Base-by-base conservation (phyloP, 2,113 vertebrate species). In the Gobio gobio region DNA sequence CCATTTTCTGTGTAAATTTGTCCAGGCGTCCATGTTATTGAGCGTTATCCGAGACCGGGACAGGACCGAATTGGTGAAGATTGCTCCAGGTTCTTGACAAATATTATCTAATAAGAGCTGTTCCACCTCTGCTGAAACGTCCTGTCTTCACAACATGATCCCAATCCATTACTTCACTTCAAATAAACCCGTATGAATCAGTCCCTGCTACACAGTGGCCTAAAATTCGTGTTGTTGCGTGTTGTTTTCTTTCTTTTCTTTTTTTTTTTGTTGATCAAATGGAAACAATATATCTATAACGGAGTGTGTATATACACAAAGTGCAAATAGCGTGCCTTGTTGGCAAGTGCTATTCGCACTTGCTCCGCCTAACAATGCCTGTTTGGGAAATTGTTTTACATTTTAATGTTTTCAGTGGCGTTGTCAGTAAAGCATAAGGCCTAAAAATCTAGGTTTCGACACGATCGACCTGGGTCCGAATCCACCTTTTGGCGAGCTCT, bases 1-100 rank as follows among this genome's bases (percentile, higher is more conserved):
- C 95, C 94, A 96, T 96, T 95, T 96, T 94, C 94, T 92, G 93
- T 95, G 93, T 93, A 94, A 96, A 96, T 95, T 95, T 95, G 95
- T 96, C 94, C 94, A 24, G 92, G 89, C 87, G 93, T 88, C 90
- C 83, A 87, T 83, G 88, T 88, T 94, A 87, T 94, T 94, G 94
- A 94, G 94, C 94, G 86, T 94, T 90, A 91, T 89, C 91, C 90
- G 92, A 91, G 94, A 94, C 90, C 92, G 88, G 88, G 89, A 90
- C 93, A 45, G 90, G 93, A 93, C 92, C 93, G 94, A 95, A 95
- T 92, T 90, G 94, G 77, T 90, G 90, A 91, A 93, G 92, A 95
- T 96, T 96, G 95, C 90, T 91, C 75, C 91, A 91, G 90, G 93
- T 91, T 88, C 87, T 94, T 89, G 86, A 94, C 94, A 96, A 96